Conservation (phyloP, 2,797 vertebrate genomes). For the Amniataba percoides region DNA sequence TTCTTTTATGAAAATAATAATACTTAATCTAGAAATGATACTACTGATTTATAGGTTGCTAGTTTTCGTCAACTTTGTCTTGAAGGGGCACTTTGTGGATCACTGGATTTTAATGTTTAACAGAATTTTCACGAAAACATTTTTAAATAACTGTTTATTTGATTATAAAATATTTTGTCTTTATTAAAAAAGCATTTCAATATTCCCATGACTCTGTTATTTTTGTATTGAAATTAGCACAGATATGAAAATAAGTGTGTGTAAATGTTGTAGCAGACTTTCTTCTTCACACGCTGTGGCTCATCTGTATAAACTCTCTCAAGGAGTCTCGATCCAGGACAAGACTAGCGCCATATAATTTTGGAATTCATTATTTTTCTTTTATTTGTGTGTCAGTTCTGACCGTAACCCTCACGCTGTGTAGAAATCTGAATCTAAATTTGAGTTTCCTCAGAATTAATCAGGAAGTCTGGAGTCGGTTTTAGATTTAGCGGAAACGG, state of each 20-base stretch:
- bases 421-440: not conserved
- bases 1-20: conserved; percentile 10
- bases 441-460: not conserved
- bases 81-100: conserved; percentile 7
- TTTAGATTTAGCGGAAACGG: conserved; percentile 34
- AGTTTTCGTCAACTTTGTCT: conserved; percentile 7
- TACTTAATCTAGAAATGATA: conserved; percentile 16
- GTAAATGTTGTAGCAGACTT: not conserved
- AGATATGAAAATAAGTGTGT: not conserved
- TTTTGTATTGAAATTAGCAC: not conserved
- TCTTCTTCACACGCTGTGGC: not conserved
- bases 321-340: not conserved
- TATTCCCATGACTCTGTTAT: not conserved
- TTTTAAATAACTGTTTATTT: conserved; percentile 34
- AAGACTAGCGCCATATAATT: too few relatives aligned
- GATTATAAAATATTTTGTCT: conserved; percentile 4
- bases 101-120: conserved; percentile 22
- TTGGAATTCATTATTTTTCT: not conserved
- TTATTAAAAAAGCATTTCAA: conserved; percentile 41
- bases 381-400: not conserved
- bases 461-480: too few relatives aligned
- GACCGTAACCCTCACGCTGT: not conserved
- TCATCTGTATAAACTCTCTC: too few relatives aligned
- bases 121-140: conserved; percentile 1
- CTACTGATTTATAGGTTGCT: conserved; percentile 45